Percentiles rank a stretch among this genome's conserved stretches.
phyloP scores from a whole-genome alignment of 2,113 vertebrate species.

The Odocoileus virginianus region DNA sequence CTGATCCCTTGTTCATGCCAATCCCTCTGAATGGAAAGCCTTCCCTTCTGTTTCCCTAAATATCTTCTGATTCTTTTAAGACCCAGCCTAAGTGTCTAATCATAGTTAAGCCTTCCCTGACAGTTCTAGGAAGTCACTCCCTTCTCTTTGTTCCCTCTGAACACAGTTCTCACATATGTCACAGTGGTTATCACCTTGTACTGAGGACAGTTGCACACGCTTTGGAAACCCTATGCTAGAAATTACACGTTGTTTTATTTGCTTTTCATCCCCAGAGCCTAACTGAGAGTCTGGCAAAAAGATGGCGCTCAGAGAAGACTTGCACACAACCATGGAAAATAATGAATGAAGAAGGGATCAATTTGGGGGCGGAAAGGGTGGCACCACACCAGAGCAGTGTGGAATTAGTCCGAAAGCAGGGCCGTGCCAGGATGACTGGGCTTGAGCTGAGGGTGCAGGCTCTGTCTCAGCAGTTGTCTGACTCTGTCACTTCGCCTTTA shows the following conservation, averaged over 20 bases:
- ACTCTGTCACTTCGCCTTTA: neutral
- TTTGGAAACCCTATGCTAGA: neutral
- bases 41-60: neutral
- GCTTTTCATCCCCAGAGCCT: neutral
- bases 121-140: neutral
- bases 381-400: neutral
- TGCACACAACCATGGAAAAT: neutral
- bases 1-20: neutral
- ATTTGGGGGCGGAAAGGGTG: neutral
- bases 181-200: neutral
- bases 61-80: neutral
- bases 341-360: neutral
- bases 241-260: neutral
- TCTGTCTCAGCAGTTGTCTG: neutral
- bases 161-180: neutral
- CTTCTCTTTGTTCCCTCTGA: neutral
- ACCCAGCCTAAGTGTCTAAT: neutral
- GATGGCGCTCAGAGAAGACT: neutral
- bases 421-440: neutral
- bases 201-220: no score
- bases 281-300: neutral
- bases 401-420: no score
- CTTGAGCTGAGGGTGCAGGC: neutral
- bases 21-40: neutral
- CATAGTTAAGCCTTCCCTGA: neutral